phyloP scores from a whole-genome alignment of 2,797 vertebrate species.

The Xyrichtys novacula region DNA sequence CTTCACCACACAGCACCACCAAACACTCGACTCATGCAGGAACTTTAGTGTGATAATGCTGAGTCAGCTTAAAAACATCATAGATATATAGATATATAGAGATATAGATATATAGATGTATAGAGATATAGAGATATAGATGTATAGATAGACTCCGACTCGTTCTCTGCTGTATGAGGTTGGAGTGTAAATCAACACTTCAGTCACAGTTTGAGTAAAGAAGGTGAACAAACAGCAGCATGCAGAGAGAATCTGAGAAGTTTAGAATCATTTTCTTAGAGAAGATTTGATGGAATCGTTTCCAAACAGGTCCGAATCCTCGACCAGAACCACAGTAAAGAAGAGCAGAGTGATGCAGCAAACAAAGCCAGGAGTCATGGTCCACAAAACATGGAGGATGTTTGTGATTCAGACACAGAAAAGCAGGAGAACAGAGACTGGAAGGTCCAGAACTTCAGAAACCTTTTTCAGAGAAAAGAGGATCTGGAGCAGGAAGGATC shows the following conservation, averaged over 20 bases:
- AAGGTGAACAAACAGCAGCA: slow-evolving; percentile 37
- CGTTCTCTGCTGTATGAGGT: neutral
- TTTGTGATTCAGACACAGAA: too few species aligned
- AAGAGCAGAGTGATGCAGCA: slow-evolving; percentile 73
- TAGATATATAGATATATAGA: too few species aligned
- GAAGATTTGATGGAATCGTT: neutral
- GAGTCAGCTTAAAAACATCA: neutral
- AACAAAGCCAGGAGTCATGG: slow-evolving; percentile 52
- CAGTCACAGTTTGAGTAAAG: slow-evolving; percentile 24
- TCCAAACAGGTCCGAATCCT: slow-evolving; percentile 14
- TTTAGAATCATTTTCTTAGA: slow-evolving; percentile 1
- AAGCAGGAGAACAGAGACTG: too few species aligned
- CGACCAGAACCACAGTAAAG: slow-evolving; percentile 29
- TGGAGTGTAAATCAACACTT: neutral
- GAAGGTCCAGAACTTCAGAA: slow-evolving; percentile 61
- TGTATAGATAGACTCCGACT: too few species aligned
- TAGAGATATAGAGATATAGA: too few species aligned
- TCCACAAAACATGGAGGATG: slow-evolving; percentile 10
- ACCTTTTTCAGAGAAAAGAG: too few species aligned
- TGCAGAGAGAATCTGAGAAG: slow-evolving; percentile 16
- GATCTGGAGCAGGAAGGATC: too few species aligned
- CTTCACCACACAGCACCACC: slow-evolving; percentile 77
- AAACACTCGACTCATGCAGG: slow-evolving; percentile 73
- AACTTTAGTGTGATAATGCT: slow-evolving; percentile 15
- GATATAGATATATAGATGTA: too few species aligned